Evolutionary conservation across 1,140 invertebrate species (phyloP).

Genomic region (Phortica variegata): DNA sequence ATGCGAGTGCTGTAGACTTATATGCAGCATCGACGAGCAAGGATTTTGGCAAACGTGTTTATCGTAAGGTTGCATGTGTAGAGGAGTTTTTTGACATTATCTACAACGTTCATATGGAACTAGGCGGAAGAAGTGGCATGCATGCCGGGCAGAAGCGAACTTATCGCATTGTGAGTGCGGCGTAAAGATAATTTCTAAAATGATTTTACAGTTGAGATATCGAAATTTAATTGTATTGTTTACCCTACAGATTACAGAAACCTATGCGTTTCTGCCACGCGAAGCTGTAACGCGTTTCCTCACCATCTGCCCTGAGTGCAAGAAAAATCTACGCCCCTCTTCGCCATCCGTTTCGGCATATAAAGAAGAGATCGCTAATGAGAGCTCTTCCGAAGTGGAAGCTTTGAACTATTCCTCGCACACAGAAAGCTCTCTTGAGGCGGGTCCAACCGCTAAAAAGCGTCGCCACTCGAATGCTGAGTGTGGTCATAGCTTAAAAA

Average conservation of each 20-base stretch:
- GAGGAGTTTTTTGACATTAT: slow-evolving; percentile 98
- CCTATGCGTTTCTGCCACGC: slow-evolving; percentile 89
- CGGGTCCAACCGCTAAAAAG: slow-evolving; percentile 38
- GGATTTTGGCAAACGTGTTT: slow-evolving; percentile 63
- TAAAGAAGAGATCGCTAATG: slow-evolving; percentile 36
- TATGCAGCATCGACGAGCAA: slow-evolving; percentile 56
- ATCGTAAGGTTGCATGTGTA: slow-evolving; percentile 90
- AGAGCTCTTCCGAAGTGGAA: slow-evolving; percentile 53
- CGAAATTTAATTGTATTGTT: neutral
- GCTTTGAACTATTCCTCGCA: slow-evolving; percentile 49
- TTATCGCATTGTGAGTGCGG: slow-evolving; percentile 84
- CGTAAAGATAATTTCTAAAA: slow-evolving; percentile 18
- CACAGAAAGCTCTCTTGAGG: slow-evolving; percentile 49
- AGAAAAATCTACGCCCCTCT: slow-evolving; percentile 78
- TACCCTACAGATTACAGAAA: slow-evolving; percentile 84
- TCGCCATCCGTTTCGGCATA: slow-evolving; percentile 58
- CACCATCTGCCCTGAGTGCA: slow-evolving; percentile 89
- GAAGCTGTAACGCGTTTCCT: slow-evolving; percentile 94
- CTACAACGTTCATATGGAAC: slow-evolving; percentile 90
- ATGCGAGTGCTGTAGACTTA: slow-evolving; percentile 42
- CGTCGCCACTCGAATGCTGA: slow-evolving; percentile 44
- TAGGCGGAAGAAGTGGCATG: slow-evolving; percentile 84
- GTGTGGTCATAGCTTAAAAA: slow-evolving; percentile 1
- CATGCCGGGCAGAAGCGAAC: slow-evolving; percentile 95
- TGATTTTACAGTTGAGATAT: too few relatives aligned